Conservation (phyloP, 2,113 vertebrate genomes). For the Limanda limanda region DNA sequence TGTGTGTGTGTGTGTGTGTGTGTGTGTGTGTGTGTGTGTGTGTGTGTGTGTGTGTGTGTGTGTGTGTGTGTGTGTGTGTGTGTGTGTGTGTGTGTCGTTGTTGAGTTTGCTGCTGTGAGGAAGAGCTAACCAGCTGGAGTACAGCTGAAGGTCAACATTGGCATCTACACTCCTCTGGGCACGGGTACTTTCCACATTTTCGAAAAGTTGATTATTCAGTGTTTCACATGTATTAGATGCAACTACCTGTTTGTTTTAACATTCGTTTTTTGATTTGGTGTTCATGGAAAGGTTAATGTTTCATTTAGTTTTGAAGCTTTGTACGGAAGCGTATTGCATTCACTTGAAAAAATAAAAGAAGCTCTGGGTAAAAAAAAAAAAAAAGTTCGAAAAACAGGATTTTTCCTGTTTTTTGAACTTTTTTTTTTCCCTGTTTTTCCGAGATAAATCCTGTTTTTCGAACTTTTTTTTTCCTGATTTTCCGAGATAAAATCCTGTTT, state of each 20-base stretch:
- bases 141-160: conserved; percentile 33
- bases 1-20: conserved; percentile 12
- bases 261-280: too few species aligned
- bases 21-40: conserved; percentile 22
- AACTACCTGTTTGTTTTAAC: not conserved
- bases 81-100: not conserved
- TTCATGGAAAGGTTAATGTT: too few species aligned
- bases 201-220: conserved; percentile 2
- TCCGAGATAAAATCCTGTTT: too few species aligned
- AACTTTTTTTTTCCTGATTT: too few species aligned
- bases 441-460: too few species aligned
- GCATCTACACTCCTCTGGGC: conserved; percentile 20
- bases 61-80: conserved; percentile 22
- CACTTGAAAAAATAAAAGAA: too few species aligned
- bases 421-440: too few species aligned
- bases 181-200: conserved; percentile 7
- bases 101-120: not conserved
- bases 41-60: conserved; percentile 22
- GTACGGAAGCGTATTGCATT: too few species aligned
- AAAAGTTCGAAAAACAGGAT: too few species aligned
- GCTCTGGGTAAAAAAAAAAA: too few species aligned
- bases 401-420: too few species aligned
- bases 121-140: conserved; percentile 34
- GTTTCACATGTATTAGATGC: conserved; percentile 9
- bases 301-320: too few species aligned